Conservation (phyloP, 2,888 invertebrate genomes). For the Empis livida region DNA sequence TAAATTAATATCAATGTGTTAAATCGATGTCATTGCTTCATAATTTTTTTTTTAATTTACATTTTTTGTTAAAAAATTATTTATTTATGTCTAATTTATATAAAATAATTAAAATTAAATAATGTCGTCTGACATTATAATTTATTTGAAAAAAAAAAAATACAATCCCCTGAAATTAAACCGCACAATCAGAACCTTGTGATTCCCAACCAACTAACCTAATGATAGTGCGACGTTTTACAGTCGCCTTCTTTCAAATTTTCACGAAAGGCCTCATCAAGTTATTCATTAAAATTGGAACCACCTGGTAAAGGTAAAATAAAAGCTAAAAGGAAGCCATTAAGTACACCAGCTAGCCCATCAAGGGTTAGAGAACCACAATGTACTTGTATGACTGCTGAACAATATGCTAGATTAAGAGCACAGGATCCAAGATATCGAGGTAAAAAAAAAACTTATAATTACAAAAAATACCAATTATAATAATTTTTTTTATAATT, state of each 20-base stretch:
- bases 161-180: slow-evolving; percentile 14
- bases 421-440: slow-evolving; percentile 74
- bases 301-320: slow-evolving; percentile 76
- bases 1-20: not conserved
- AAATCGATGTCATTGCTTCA: not conserved
- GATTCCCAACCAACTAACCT: slow-evolving; percentile 39
- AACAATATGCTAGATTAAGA: slow-evolving; percentile 76
- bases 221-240: slow-evolving; percentile 50
- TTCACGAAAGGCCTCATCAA: slow-evolving; percentile 92
- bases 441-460: slow-evolving; percentile 31
- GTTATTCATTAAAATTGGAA: slow-evolving; percentile 90
- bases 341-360: slow-evolving; percentile 88
- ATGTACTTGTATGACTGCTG: slow-evolving; percentile 91
- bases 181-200: slow-evolving; percentile 38
- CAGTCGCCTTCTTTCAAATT: slow-evolving; percentile 98
- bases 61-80: not conserved
- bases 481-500: slow-evolving; percentile 18
- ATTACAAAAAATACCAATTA: slow-evolving; percentile 15
- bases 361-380: slow-evolving; percentile 74
- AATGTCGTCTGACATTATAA: too few relatives aligned
- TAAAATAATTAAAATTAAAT: too few relatives aligned
- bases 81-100: not conserved
- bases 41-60: not conserved
- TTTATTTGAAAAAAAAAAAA: slow-evolving; percentile 8
- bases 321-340: slow-evolving; percentile 78